A percentile compares a stretch with the other conserved stretches of the same genome.
These are phyloP conservation scores for Andrena flavipes DNA, from an alignment of 2,888 invertebrate genomes.

Conservation along the genomic window DNA sequence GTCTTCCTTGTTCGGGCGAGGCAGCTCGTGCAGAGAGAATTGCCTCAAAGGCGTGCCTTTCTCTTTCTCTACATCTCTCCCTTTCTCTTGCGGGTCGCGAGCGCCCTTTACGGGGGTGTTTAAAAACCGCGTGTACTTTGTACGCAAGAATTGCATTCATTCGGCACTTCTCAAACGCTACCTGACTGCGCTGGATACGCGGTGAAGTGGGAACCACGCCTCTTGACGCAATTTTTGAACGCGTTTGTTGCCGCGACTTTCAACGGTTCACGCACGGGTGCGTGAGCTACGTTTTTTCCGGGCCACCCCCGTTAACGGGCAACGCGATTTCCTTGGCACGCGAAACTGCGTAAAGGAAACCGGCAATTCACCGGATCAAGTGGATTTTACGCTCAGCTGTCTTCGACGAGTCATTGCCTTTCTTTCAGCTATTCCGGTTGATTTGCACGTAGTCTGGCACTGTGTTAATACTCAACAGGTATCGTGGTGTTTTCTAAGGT, in stretches of 20 bases:
- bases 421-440: not conserved
- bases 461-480: not conserved
- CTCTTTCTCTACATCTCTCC: too few relatives aligned
- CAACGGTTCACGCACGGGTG: constrained; percentile 49
- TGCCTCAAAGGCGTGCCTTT: constrained; percentile 52
- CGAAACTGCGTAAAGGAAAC: constrained; percentile 31
- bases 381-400: not conserved
- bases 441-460: not conserved
- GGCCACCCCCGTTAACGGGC: constrained; percentile 4
- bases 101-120: constrained; percentile 56
- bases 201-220: constrained; percentile 53
- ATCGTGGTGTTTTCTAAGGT: too few relatives aligned
- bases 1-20: constrained; percentile 51
- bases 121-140: constrained; percentile 62
- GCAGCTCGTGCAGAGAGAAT: constrained; percentile 46
- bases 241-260: constrained; percentile 57
- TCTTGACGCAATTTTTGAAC: constrained; percentile 59
- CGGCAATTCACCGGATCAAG: not conserved
- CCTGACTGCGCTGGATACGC: constrained; percentile 52
- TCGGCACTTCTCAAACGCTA: constrained; percentile 57
- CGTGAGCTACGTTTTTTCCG: constrained; percentile 14
- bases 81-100: constrained; percentile 9
- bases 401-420: not conserved
- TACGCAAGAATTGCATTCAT: constrained; percentile 63
- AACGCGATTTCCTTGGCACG: constrained; percentile 38